phyloP scores from a whole-genome alignment of 2,113 vertebrate species.

The Leptosomus discolor region DNA sequence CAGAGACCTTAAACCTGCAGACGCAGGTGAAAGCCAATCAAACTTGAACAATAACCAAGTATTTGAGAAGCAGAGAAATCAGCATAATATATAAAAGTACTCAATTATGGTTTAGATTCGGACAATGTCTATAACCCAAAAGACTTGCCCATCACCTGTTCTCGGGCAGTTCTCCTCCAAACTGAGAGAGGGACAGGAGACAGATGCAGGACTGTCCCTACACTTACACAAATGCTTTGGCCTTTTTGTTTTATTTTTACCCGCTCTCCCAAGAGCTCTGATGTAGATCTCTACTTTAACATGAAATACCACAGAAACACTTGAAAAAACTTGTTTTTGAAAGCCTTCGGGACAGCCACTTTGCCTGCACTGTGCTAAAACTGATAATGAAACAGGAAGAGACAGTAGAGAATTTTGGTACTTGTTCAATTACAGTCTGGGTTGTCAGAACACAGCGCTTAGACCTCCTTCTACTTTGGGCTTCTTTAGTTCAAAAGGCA shows the following conservation, averaged over 20 bases:
- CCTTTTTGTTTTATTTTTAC: not conserved
- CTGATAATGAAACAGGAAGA: not conserved
- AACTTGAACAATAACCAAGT: not conserved
- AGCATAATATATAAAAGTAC: rapidly evolving
- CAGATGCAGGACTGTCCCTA: not conserved
- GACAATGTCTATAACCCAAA: not conserved
- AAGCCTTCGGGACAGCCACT: not conserved
- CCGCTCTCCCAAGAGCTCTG: not conserved
- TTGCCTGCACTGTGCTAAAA: not conserved
- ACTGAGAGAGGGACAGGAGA: not conserved
- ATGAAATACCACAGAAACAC: not conserved
- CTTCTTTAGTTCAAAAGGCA: not conserved
- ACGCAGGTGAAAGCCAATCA: not conserved
- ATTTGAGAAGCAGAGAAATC: not conserved
- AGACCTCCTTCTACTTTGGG: not conserved
- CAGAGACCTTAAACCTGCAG: not conserved
- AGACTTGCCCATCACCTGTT: not conserved
- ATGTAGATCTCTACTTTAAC: not conserved
- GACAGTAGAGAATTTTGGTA: rapidly evolving
- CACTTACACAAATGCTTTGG: not conserved
- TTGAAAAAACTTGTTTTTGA: not conserved
- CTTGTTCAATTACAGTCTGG: not conserved
- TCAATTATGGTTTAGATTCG: rapidly evolving
- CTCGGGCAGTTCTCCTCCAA: rapidly evolving
- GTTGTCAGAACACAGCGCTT: not conserved